These are phyloP conservation scores for Apis cerana DNA, from an alignment of 1,140 invertebrate genomes.

Conservation along the genomic window DNA sequence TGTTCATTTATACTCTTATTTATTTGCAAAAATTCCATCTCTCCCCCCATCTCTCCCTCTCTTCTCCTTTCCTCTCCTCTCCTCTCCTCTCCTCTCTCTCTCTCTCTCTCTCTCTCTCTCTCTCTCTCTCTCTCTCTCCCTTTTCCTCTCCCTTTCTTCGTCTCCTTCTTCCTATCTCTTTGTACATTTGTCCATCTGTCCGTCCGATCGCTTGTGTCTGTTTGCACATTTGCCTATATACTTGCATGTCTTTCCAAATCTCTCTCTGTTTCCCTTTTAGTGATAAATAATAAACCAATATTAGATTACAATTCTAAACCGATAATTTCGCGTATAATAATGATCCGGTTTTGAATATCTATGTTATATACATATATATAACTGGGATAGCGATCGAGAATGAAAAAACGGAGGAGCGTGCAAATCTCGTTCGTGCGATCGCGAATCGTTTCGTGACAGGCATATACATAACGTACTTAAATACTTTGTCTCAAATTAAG, in stretches of 20 bases:
- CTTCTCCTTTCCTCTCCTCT: background rate
- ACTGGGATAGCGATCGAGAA: background rate
- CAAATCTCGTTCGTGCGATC: constrained; percentile 1
- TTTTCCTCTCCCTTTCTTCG: background rate
- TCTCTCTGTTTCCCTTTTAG: background rate
- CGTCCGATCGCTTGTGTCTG: background rate
- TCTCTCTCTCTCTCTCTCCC: background rate
- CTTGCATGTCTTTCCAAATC: background rate
- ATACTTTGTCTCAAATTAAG: background rate
- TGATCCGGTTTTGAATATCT: background rate
- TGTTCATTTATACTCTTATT: no score
- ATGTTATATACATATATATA: no score
- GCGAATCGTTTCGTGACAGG: constrained; percentile 27
- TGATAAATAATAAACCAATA: background rate
- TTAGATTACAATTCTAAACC: background rate
- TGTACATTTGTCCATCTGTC: background rate
- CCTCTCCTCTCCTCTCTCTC: background rate
- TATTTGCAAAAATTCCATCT: no score
- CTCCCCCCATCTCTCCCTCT: no score
- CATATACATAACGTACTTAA: background rate
- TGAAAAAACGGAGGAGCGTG: background rate
- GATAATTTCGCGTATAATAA: background rate
- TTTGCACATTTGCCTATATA: background rate
- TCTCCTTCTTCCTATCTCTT: background rate
- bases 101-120: background rate